These are phyloP conservation scores for Octopus bimaculoides DNA, from an alignment of 1,140 invertebrate species.

Conservation along the genomic window DNA sequence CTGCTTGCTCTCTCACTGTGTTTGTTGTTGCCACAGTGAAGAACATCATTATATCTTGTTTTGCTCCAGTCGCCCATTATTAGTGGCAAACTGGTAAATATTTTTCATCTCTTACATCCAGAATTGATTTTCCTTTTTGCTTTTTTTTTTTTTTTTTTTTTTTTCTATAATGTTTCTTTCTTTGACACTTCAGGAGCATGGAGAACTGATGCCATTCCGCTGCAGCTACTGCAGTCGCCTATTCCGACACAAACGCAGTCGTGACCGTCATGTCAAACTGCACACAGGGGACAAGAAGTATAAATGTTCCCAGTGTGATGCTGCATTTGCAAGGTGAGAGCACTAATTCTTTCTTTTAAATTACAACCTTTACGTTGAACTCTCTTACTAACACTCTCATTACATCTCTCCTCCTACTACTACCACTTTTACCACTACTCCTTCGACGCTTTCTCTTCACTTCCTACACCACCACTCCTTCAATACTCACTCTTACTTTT, in stretches of 20 bases:
- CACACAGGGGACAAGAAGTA: constrained; percentile 94
- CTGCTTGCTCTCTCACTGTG: too few relatives aligned
- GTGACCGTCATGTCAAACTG: constrained; percentile 90
- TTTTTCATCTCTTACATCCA: not conserved
- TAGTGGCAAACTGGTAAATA: too few relatives aligned
- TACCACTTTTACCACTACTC: not conserved
- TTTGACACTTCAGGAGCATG: constrained; percentile 55
- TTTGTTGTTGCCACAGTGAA: too few relatives aligned
- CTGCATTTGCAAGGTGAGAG: constrained; percentile 82
- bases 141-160: not conserved
- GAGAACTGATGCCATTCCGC: constrained; percentile 49
- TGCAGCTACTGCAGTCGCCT: constrained; percentile 82
- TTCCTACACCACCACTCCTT: not conserved
- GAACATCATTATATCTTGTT: too few relatives aligned
- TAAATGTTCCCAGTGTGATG: constrained; percentile 85
- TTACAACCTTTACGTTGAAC: not conserved
- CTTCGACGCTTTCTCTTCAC: not conserved
- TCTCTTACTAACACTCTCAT: not conserved
- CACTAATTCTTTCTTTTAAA: not conserved
- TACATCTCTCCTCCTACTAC: not conserved
- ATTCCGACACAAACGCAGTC: constrained; percentile 92
- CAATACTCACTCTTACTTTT: not conserved
- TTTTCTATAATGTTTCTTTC: constrained; percentile 63
- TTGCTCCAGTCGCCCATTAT: too few relatives aligned
- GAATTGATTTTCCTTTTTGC: not conserved